A percentile compares a stretch with the other conserved stretches of the same genome.
phyloP scores from a whole-genome alignment of 1,140 invertebrate genomes.

The Hestina assimilis region DNA sequence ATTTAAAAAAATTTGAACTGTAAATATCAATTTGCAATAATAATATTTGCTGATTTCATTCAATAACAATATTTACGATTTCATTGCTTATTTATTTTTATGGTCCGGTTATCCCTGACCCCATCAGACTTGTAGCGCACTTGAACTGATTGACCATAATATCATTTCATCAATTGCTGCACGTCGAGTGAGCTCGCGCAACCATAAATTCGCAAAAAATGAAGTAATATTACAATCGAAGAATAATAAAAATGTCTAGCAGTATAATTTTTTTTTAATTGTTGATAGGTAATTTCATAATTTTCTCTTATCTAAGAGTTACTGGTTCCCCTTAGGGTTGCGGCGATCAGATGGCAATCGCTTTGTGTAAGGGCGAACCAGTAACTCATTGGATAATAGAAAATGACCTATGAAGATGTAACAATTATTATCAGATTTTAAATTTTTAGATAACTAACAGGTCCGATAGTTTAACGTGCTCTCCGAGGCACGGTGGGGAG shows the following conservation, averaged over 20 bases:
- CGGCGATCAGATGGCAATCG: too few relatives aligned
- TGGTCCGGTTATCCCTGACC: constrained; percentile 35
- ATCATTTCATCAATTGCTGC: constrained; percentile 30
- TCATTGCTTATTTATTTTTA: background rate
- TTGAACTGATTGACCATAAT: constrained; percentile 68
- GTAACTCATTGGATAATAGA: too few relatives aligned
- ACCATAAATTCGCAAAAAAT: constrained; percentile 7
- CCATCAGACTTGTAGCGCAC: constrained; percentile 42
- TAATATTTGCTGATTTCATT: background rate
- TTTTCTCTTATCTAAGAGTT: too few relatives aligned
- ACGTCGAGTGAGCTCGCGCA: constrained; percentile 7
- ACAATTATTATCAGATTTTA: too few relatives aligned
- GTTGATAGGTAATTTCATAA: too few relatives aligned
- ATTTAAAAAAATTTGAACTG: too few relatives aligned
- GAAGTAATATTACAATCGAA: constrained; percentile 4
- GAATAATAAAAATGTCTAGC: background rate
- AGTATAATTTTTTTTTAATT: background rate
- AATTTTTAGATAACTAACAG: too few relatives aligned
- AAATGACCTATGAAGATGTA: too few relatives aligned
- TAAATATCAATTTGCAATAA: background rate
- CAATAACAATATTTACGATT: background rate
- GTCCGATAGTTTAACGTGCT: too few relatives aligned
- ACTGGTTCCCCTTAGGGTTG: too few relatives aligned
- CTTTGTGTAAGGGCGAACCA: too few relatives aligned
- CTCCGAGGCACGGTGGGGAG: too few relatives aligned